Percentiles rank a stretch among this genome's conserved stretches.
These are phyloP conservation scores for Drosophila lini DNA, from an alignment of 1,140 invertebrate genomes.

Conservation along the genomic window DNA sequence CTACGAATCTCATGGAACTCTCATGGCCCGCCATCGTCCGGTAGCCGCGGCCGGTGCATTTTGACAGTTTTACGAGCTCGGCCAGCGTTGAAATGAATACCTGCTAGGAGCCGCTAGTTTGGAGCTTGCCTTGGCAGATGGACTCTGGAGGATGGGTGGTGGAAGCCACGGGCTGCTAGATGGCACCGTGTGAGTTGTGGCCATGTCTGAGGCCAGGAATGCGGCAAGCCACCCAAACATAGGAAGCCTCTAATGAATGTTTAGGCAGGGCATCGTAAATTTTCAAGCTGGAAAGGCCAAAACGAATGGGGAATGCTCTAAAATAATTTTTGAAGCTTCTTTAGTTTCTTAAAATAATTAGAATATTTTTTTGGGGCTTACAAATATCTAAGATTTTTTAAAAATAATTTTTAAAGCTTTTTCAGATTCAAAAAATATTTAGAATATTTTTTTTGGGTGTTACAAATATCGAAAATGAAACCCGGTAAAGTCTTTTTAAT, in stretches of 20 bases:
- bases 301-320: slow-evolving; percentile 27
- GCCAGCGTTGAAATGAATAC: slow-evolving; percentile 75
- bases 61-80: slow-evolving; percentile 83
- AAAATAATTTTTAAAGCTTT: too few relatives aligned
- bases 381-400: not conserved
- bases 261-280: slow-evolving; percentile 62
- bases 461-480: too few relatives aligned
- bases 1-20: slow-evolving; percentile 19
- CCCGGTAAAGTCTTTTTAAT: too few relatives aligned
- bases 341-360: not conserved
- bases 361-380: too few relatives aligned
- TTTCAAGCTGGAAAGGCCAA: slow-evolving; percentile 14
- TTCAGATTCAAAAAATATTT: too few relatives aligned
- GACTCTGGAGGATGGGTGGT: not conserved
- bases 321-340: not conserved
- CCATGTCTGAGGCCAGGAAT: slow-evolving; percentile 71
- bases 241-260: slow-evolving; percentile 79
- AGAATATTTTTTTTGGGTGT: too few relatives aligned
- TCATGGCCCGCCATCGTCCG: slow-evolving; percentile 37
- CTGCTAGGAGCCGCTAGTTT: slow-evolving; percentile 42
- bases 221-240: slow-evolving; percentile 72
- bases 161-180: slow-evolving; percentile 9
- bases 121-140: slow-evolving; percentile 8
- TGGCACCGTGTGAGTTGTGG: slow-evolving; percentile 67
- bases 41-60: slow-evolving; percentile 79